phyloP scores from a whole-genome alignment of 2,888 invertebrate genomes.

The Drosophila buzzatii region DNA sequence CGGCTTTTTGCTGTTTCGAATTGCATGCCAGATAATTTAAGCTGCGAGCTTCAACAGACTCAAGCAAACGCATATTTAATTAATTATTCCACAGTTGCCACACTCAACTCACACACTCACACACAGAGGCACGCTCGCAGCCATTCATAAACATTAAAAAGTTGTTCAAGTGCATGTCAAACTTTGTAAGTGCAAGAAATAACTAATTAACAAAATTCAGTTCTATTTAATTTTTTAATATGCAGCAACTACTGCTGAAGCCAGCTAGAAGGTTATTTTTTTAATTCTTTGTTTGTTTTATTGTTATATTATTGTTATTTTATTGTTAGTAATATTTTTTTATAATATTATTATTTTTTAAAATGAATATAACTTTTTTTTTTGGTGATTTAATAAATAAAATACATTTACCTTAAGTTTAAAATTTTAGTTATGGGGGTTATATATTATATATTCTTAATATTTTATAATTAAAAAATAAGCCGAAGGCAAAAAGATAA shows the following conservation, averaged over 20 bases:
- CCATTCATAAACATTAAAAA: slow-evolving; percentile 52
- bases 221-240: neutral
- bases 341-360: too few species aligned
- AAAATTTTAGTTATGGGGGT: too few species aligned
- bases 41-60: slow-evolving; percentile 30
- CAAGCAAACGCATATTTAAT: slow-evolving; percentile 51
- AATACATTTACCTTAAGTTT: too few species aligned
- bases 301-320: too few species aligned
- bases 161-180: slow-evolving; percentile 54
- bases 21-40: slow-evolving; percentile 50
- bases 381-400: too few species aligned
- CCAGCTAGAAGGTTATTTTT: too few species aligned
- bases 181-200: slow-evolving; percentile 52
- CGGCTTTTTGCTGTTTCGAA: slow-evolving; percentile 29
- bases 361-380: too few species aligned
- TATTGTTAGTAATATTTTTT: too few species aligned
- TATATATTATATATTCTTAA: too few species aligned
- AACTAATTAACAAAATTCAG: slow-evolving; percentile 55
- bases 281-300: too few species aligned
- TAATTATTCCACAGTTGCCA: slow-evolving; percentile 52
- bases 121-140: neutral
- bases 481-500: too few species aligned
- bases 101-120: neutral
- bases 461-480: too few species aligned
- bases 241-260: neutral